These are phyloP conservation scores for Trematomus bernacchii DNA, from an alignment of 2,797 vertebrate species.

Conservation along the genomic window DNA sequence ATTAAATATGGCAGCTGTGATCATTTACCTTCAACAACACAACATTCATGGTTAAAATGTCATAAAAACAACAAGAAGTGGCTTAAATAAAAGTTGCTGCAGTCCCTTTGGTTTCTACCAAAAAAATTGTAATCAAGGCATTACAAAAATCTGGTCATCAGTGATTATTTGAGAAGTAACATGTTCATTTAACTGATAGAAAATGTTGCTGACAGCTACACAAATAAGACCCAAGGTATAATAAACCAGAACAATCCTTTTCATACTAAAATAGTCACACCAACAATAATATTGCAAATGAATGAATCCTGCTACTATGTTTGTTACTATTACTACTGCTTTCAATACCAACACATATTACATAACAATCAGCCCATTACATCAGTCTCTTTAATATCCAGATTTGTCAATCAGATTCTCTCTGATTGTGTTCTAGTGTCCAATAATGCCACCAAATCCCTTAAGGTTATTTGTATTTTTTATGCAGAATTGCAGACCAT, in stretches of 20 bases:
- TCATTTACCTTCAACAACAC: background rate
- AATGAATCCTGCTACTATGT: background rate
- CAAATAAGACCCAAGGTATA: background rate
- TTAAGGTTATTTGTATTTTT: background rate
- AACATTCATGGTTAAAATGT: background rate
- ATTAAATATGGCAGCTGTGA: background rate
- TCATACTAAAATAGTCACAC: background rate
- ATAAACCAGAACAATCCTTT: background rate
- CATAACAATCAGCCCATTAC: background rate
- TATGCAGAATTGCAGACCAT: background rate
- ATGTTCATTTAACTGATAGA: background rate
- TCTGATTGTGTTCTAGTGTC: background rate
- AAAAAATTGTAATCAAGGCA: no score
- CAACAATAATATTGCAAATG: background rate
- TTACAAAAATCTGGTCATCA: background rate
- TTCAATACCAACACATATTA: background rate
- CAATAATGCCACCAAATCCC: background rate
- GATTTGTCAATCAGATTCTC: background rate
- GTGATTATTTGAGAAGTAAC: background rate
- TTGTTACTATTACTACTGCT: background rate
- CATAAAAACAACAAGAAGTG: background rate
- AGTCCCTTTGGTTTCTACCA: no score
- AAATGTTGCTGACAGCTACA: background rate
- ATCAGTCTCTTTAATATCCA: background rate
- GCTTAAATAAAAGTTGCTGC: no score